Percentiles rank a stretch among this genome's conserved stretches.
These are phyloP conservation scores for Nyctalus aviator DNA, from an alignment of 2,797 vertebrate species.

Conservation along the genomic window DNA sequence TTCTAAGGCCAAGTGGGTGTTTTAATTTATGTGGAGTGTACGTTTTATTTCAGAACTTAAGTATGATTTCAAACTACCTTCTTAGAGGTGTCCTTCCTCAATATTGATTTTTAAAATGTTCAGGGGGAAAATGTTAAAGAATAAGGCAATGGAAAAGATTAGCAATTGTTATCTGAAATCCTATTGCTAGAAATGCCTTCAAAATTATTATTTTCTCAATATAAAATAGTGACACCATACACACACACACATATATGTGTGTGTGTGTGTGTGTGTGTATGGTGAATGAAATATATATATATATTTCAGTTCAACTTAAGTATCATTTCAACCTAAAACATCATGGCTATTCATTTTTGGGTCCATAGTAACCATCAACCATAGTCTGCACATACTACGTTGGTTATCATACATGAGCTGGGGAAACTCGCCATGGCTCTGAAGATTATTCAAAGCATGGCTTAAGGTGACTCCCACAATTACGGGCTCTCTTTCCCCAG, in stretches of 20 bases:
- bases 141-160: not conserved
- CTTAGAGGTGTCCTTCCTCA: not conserved
- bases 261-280: too few relatives aligned
- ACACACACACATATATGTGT: too few relatives aligned
- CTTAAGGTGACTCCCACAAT: constrained; percentile 65
- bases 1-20: not conserved
- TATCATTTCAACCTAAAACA: constrained; percentile 46
- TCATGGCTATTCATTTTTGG: constrained; percentile 33
- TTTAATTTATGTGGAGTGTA: not conserved
- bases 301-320: not conserved
- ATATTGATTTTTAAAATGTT: not conserved
- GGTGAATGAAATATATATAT: too few relatives aligned
- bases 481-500: constrained; percentile 59
- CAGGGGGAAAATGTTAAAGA: not conserved
- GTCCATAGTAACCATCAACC: constrained; percentile 61
- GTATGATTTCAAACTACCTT: not conserved
- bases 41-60: not conserved
- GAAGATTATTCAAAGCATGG: constrained; percentile 63
- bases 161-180: not conserved
- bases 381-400: too few relatives aligned
- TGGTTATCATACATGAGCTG: constrained; percentile 55
- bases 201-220: not conserved
- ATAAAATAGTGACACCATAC: not conserved
- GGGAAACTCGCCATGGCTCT: not conserved
- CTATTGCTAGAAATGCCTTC: not conserved